Conservation (phyloP, 2,888 invertebrate genomes). For the Tenthredo amoena region DNA sequence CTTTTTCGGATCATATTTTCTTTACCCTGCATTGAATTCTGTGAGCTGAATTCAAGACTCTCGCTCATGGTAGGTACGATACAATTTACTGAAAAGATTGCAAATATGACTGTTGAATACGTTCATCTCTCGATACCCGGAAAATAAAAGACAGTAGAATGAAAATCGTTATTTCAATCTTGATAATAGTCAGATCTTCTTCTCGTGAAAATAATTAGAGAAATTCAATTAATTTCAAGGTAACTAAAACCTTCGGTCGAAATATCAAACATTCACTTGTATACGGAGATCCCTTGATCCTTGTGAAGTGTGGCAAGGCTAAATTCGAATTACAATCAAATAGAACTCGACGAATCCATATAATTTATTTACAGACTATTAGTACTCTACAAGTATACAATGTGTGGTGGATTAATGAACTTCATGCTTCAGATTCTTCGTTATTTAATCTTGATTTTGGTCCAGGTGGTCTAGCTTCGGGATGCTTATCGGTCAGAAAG, state of each 20-base stretch:
- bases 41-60: no score
- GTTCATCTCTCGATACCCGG: no score
- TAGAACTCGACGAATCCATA: background rate
- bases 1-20: no score
- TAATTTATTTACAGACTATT: constrained; percentile 37
- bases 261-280: background rate
- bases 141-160: no score
- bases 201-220: no score
- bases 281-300: background rate
- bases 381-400: constrained; percentile 24
- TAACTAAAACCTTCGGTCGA: background rate
- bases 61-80: no score
- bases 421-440: constrained; percentile 17
- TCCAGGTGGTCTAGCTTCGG: constrained; percentile 78
- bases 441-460: background rate
- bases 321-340: constrained; percentile 9
- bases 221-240: background rate
- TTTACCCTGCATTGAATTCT: no score
- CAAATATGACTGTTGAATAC: no score
- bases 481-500: constrained; percentile 87
- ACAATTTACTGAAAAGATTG: no score
- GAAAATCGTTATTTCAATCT: no score
- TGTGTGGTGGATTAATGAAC: background rate
- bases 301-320: background rate
- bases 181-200: no score